Evolutionary conservation across 2,797 vertebrate species (phyloP), one percentile per base, ranked within the genome.

Genomic region (Malurus leucopterus): DNA sequence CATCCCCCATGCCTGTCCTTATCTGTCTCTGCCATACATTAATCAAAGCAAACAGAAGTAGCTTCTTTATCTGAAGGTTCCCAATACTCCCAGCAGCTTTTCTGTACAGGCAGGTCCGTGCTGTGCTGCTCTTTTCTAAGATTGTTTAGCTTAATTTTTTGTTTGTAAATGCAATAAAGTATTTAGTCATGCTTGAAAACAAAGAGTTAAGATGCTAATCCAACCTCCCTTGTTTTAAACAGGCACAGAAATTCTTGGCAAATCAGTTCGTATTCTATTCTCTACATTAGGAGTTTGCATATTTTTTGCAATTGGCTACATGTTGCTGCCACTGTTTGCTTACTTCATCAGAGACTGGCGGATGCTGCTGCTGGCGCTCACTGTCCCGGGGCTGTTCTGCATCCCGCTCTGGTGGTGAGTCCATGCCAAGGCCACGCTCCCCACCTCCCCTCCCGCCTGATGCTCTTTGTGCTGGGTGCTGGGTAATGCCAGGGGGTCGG

Each of bases 351-450:
- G 98, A 96, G 98, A 98, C 94, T 99, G 99, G 99, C 96, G 97
- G 97, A 98, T 95, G 95, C 98, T 99, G 67, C 97, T 98, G 70
- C 90, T 99, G 57, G 95, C 93, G 11, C 95, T 98, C 57, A 92
- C 97, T 1, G 4, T 98, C 64, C 98, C 98, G 2, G 95, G 97
- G 64, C 84, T 98, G 80, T 89, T 98, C 93, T 98, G 91, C 88
- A 14, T 98, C 90, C 98, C 98, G 34, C 94, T 99, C 32, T 99
- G 98, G 98, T 99, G 99, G 98, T 99, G 98, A 97, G 98, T 98
- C 78, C 49, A 1, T 11, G 16, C 70, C 78, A 8, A 73, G 91
- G 87, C 80, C 76, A 4, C 13, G 6, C 68, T 72, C 22, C 78
- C 79, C 64, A 24, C 32, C 67, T 50, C 62, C 54, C 67, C 68